Evolutionary conservation across 2,113 vertebrate species (phyloP), one percentile per base, ranked within the genome.

Genomic region (Sterrhoptilus dennistouni): DNA sequence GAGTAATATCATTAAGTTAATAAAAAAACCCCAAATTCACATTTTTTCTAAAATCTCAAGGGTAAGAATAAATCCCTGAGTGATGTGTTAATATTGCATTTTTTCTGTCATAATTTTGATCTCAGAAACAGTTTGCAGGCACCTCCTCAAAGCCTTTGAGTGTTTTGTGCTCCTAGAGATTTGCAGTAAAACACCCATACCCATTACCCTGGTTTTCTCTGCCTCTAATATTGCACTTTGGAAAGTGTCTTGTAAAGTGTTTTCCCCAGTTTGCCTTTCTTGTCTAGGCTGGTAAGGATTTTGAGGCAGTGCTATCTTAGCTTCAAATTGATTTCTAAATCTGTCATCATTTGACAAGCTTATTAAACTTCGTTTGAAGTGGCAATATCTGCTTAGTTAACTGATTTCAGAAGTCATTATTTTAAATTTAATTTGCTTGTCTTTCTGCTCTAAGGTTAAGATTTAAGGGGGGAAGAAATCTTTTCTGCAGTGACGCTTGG

Each of bases 331-430:
- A 72, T 74, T 91, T 83, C 53, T 80, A 70, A 82, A 93, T 80
- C 64, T 90, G 28, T 81, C 11, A 5, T 71, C 64, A 3, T 92
- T 90, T 95, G 63, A 78, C 65, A 59, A 88, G 49, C 57, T 81
- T 75, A 80, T 85, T 96, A 84, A 66, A 49, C 42, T 83, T 79
- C 24, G 61, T 91, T 88, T 90, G 72, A 90, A 92, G 74, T 94
- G 54, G 56, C 74, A 87, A 36, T 83, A 70, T 74, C 68, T 88
- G 33, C 82, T 86, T 92, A 79, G 31, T 35, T 86, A 88, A 78
- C 61, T 9, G 2, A 75, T 92, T 94, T 77, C 29, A 71, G 22
- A 91, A 85, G 33, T 47, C 2, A 3, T 80, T 91, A 42, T 64
- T 86, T 80, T 83, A 59, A 76, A 63, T 78, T n/a, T 83, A 63